Evolutionary conservation across 2,888 invertebrate species (phyloP).

Genomic region (Orthosia incerta): DNA sequence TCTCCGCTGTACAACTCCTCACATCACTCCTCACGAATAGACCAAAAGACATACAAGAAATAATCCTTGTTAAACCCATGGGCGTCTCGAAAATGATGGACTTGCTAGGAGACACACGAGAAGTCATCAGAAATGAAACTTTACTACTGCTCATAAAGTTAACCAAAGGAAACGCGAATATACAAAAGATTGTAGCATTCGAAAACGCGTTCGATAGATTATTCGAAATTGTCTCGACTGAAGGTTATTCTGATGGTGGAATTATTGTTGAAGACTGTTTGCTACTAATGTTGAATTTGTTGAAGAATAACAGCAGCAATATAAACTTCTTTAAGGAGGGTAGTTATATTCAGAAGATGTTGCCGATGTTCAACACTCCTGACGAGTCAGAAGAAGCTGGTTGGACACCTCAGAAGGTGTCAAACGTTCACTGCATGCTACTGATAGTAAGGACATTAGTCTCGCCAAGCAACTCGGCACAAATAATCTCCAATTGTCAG

Average conservation of each 20-base stretch:
- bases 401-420: constrained; percentile 98
- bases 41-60: constrained; percentile 96
- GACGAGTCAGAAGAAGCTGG: constrained; percentile 93
- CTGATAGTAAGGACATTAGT: constrained; percentile 97
- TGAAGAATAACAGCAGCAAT: constrained; percentile 99
- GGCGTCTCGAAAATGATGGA: constrained; percentile 99
- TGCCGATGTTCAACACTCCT: constrained; percentile 96
- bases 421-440: constrained; percentile 98
- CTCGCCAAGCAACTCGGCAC: constrained; percentile 97
- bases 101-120: constrained; percentile 97
- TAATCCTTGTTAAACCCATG: constrained; percentile 97
- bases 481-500: constrained; percentile 96
- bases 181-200: constrained; percentile 99
- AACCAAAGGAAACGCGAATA: constrained; percentile 98
- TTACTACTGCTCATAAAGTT: constrained; percentile 97
- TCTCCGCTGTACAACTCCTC: constrained; percentile 97
- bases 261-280: constrained; percentile 99
- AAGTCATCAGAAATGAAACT: constrained; percentile 98
- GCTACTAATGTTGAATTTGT: constrained; percentile 96
- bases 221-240: constrained; percentile 97
- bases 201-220: constrained; percentile 99
- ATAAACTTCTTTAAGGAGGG: constrained; percentile 99
- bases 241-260: constrained; percentile 98
- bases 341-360: constrained; percentile 97
- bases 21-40: constrained; percentile 96